phyloP scores from a whole-genome alignment of 2,888 invertebrate genomes.

The Branchellion lobata region DNA sequence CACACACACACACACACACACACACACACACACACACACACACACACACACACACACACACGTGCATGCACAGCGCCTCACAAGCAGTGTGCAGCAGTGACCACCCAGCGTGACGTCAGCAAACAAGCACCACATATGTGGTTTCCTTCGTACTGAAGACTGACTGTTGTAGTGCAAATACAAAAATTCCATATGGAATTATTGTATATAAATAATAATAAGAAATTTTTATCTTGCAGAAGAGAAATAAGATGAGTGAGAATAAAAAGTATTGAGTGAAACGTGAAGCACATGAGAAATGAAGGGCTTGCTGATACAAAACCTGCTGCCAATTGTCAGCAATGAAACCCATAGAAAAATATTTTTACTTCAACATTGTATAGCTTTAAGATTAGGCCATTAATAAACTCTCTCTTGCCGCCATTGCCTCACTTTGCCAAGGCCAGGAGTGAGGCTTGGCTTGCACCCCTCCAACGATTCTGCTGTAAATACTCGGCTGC shows the following conservation, averaged over 20 bases:
- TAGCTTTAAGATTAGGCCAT: no score
- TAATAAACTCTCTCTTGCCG: no score
- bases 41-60: background rate
- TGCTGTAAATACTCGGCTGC: constrained; percentile 39
- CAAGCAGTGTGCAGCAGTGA: constrained; percentile 58
- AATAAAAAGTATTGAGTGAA: no score
- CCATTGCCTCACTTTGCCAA: constrained; percentile 38
- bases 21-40: background rate
- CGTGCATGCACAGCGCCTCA: constrained; percentile 22
- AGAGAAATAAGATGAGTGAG: no score
- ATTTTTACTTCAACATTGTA: no score
- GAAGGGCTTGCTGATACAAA: no score
- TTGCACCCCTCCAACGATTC: constrained; percentile 49
- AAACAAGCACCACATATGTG: constrained; percentile 57
- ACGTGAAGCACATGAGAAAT: no score
- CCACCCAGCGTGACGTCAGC: constrained; percentile 53
- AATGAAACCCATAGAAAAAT: no score
- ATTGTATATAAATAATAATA: no score
- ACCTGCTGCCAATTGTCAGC: no score
- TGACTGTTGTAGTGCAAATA: constrained; percentile 41
- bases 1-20: constrained; percentile 17
- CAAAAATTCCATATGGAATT: no score
- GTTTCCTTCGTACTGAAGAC: constrained; percentile 44
- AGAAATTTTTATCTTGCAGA: no score
- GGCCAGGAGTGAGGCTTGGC: constrained; percentile 50